Evolutionary conservation across 1,140 invertebrate species (phyloP), one percentile per base, ranked within the genome.

Genomic region (Drosophila trapezifrons): DNA sequence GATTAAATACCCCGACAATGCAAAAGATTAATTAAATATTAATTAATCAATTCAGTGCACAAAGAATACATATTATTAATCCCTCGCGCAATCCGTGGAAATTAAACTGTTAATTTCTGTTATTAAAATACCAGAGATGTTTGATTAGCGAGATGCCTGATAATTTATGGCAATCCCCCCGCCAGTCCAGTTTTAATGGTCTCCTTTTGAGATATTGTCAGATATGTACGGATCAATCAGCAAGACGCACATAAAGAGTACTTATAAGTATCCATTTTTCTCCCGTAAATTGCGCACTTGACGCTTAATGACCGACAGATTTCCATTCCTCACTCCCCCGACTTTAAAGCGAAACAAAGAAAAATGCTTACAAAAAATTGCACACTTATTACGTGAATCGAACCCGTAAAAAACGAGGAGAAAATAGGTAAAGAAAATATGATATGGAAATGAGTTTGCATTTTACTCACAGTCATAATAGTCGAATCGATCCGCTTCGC

Each of bases 401-500:
- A 27, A 32, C 27, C 15, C 17, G 29, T 32, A 32, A 73, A 52
- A 32, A 18, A 38, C 46, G 17, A 7, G 1, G 5, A 46, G 25
- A 3, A 32, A 57, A 40, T 45, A 76, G 22, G 45, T 52, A 65
- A 45, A 7, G 20, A 54, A 55, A 72, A 42, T 64, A 35, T 75
- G 40, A 38, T 38, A 76, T 67, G 71, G 38, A 75, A 67, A 76
- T 76, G 62, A 76, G 37, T 75, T 76, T 59, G 42, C 63, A 49
- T 58, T 49, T 65, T 83, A 91, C 90, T 91, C 70, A 91, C 90
- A 91, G 54, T 91, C 90, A 82, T 91, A 91, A 78, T 91, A 91
- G 49, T 91, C 90, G 57, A 77, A 91, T 81, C 80, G 73, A 80
- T 91, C 90, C 62, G 85, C 90, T 55, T 91, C 90, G 60, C 90